Evolutionary conservation across 2,113 vertebrate genomes (phyloP).

Genomic region (Theristicus caerulescens): DNA sequence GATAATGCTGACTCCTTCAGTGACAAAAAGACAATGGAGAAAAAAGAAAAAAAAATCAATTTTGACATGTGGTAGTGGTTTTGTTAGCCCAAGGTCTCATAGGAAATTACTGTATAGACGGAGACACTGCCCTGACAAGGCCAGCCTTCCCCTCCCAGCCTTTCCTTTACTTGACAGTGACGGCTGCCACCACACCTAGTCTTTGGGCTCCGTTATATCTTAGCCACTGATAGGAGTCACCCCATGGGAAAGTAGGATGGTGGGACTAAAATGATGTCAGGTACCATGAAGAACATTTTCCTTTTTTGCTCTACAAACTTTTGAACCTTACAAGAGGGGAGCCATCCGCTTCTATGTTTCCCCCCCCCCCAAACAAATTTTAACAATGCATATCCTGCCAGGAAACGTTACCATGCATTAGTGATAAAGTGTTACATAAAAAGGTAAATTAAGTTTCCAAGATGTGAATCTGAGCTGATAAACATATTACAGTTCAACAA

Average conservation of each 20-base stretch:
- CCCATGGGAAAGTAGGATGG: constrained; percentile 54
- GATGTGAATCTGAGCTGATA: constrained; percentile 9
- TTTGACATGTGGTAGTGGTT: not conserved
- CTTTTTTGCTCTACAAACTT: constrained; percentile 29
- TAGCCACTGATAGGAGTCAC: constrained; percentile 22
- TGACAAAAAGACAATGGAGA: not conserved
- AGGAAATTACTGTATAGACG: constrained; percentile 51
- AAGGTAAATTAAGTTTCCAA: constrained; percentile 49
- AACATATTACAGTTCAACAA: constrained; percentile 27
- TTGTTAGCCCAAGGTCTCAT: constrained; percentile 36
- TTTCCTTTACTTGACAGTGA: constrained; percentile 65
- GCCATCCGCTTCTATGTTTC: not conserved
- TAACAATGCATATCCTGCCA: constrained; percentile 70
- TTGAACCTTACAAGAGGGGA: not conserved
- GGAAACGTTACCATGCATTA: constrained; percentile 58
- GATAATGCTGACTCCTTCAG: not conserved
- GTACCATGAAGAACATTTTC: constrained; percentile 33
- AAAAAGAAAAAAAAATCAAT: not conserved
- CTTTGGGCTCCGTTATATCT: constrained; percentile 38
- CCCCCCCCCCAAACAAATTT: not conserved
- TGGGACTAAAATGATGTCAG: constrained; percentile 51
- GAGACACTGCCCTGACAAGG: constrained; percentile 60
- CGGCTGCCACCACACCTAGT: constrained; percentile 53
- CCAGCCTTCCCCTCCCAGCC: constrained; percentile 58
- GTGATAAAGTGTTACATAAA: constrained; percentile 48